These are phyloP conservation scores for Thymelicus sylvestris DNA, from an alignment of 2,888 invertebrate species.

Conservation along the genomic window DNA sequence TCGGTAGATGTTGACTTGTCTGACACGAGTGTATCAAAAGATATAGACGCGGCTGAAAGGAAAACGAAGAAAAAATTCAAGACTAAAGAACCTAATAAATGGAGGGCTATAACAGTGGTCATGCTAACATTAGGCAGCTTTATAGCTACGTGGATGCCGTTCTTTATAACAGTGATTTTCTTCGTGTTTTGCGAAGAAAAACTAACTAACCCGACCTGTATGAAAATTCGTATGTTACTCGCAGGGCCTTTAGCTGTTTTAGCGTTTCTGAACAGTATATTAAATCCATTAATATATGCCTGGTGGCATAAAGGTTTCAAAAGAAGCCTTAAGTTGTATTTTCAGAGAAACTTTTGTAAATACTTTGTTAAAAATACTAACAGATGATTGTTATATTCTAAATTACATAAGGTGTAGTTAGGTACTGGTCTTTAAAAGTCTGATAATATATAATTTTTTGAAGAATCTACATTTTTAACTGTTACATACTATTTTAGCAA, in stretches of 20 bases:
- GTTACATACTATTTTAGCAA: too few relatives aligned
- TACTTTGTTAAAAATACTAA: constrained; percentile 22
- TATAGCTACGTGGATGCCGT: constrained; percentile 86
- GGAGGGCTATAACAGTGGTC: constrained; percentile 86
- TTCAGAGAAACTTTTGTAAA: constrained; percentile 48
- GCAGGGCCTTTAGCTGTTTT: constrained; percentile 85
- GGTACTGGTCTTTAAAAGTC: not conserved
- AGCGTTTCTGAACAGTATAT: constrained; percentile 85
- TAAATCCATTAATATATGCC: constrained; percentile 88
- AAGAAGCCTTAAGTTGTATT: constrained; percentile 68
- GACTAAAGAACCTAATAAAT: constrained; percentile 75
- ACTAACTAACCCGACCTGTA: constrained; percentile 72
- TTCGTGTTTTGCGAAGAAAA: constrained; percentile 82
- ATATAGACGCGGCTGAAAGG: not conserved
- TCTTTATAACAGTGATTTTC: constrained; percentile 83
- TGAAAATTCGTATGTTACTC: constrained; percentile 75
- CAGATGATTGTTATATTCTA: constrained; percentile 19
- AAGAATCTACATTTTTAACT: too few relatives aligned
- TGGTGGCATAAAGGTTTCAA: constrained; percentile 90
- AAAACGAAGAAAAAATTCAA: constrained; percentile 45
- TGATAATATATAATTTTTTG: not conserved
- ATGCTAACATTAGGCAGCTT: constrained; percentile 86
- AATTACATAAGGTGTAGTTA: not conserved
- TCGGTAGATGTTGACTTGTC: constrained; percentile 44
- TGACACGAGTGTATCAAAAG: constrained; percentile 36